These are phyloP conservation scores for Cepphus grylle DNA, from an alignment of 2,113 vertebrate genomes.

Conservation along the genomic window DNA sequence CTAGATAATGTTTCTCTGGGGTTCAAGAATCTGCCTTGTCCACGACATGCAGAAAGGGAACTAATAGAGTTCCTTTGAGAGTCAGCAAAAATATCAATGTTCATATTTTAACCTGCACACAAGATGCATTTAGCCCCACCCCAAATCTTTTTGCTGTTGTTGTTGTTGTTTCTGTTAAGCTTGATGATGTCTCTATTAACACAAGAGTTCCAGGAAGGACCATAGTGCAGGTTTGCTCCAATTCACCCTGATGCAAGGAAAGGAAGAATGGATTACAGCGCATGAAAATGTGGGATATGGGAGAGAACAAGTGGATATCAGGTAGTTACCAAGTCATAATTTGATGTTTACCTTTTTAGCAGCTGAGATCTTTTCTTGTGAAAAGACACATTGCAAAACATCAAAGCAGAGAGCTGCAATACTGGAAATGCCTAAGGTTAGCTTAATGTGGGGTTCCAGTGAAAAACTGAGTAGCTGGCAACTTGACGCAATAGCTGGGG, in stretches of 20 bases:
- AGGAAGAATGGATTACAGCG: background rate
- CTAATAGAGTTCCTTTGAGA: background rate
- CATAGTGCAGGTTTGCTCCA: background rate
- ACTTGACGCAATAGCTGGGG: background rate
- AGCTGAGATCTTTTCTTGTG: background rate
- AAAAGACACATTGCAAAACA: background rate
- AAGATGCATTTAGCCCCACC: background rate
- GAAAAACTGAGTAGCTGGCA: background rate
- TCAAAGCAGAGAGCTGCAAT: background rate
- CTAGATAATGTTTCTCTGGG: background rate
- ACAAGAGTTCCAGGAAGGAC: background rate
- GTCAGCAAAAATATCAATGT: background rate
- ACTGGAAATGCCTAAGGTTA: background rate
- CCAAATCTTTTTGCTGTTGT: too few relatives aligned
- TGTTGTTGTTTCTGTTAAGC: background rate
- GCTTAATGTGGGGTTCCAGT: background rate
- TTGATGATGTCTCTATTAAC: background rate
- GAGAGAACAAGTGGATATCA: background rate
- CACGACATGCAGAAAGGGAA: background rate
- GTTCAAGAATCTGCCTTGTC: background rate
- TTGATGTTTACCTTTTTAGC: background rate
- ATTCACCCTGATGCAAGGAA: background rate
- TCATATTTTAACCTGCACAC: background rate
- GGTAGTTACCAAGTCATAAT: background rate
- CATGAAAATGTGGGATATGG: background rate